These are phyloP conservation scores for Chaetops frenatus DNA, from an alignment of 2,113 vertebrate species.

Conservation along the genomic window DNA sequence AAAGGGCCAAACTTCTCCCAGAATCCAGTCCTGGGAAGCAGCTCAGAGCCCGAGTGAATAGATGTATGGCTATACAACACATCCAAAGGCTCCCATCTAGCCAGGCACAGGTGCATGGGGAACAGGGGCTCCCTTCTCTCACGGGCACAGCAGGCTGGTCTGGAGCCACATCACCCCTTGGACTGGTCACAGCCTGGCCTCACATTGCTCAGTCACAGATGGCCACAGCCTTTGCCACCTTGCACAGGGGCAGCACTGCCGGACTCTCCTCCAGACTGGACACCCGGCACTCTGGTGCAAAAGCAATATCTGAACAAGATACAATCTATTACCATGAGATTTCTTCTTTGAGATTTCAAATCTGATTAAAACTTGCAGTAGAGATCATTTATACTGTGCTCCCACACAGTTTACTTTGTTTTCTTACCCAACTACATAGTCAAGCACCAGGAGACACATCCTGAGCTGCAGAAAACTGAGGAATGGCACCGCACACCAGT, in stretches of 20 bases:
- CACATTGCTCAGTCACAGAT: neutral
- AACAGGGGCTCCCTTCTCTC: neutral
- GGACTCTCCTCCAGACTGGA: accelerated
- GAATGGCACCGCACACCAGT: neutral
- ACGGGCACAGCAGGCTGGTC: neutral
- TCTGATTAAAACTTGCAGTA: neutral
- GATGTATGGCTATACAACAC: neutral
- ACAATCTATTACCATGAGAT: neutral
- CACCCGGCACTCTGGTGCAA: accelerated
- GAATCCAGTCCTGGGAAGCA: neutral
- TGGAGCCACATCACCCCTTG: neutral
- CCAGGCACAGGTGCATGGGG: neutral
- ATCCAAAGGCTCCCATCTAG: neutral
- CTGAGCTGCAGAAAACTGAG: neutral
- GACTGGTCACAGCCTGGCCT: neutral
- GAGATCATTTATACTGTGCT: neutral
- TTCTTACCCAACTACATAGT: neutral
- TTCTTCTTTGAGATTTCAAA: neutral
- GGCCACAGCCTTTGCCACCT: neutral
- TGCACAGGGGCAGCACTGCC: neutral
- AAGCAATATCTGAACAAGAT: neutral
- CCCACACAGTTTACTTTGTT: neutral
- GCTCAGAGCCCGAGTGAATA: neutral
- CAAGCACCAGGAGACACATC: neutral
- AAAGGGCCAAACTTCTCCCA: neutral